A percentile compares a stretch with the other conserved stretches of the same genome.
Evolutionary conservation across 2,113 vertebrate genomes (phyloP).

Genomic region (Lichenostomus cassidix): DNA sequence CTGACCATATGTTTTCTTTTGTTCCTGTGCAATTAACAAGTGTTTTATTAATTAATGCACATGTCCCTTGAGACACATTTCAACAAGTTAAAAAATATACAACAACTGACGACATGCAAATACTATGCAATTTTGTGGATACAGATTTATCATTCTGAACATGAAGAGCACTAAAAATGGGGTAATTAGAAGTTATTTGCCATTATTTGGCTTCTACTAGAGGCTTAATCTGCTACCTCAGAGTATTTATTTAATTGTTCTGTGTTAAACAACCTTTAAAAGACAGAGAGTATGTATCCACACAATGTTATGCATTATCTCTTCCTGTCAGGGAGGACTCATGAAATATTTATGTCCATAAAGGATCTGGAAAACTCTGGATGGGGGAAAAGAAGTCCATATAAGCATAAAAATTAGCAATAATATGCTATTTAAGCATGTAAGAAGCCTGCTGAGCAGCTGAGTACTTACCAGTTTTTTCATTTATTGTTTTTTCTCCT

Average conservation of each 20-base stretch:
- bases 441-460: background rate
- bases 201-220: background rate
- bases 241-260: background rate
- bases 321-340: background rate
- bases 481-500: background rate
- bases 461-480: background rate
- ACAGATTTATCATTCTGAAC: background rate
- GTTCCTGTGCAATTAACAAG: slow-evolving; percentile 29
- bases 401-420: background rate
- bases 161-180: background rate
- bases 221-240: background rate
- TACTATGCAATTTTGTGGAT: background rate
- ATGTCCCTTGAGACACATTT: background rate
- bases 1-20: slow-evolving; percentile 27
- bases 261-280: background rate
- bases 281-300: background rate
- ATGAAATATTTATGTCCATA: background rate
- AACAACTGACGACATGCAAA: background rate
- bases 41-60: slow-evolving; percentile 35
- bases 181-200: background rate
- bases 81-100: background rate
- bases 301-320: background rate
- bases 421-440: background rate
- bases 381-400: background rate
- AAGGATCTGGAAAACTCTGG: background rate